Evolutionary conservation across 2,797 vertebrate species (phyloP), one percentile per base, ranked within the genome.

Genomic region (Pangasius krempfi): DNA sequence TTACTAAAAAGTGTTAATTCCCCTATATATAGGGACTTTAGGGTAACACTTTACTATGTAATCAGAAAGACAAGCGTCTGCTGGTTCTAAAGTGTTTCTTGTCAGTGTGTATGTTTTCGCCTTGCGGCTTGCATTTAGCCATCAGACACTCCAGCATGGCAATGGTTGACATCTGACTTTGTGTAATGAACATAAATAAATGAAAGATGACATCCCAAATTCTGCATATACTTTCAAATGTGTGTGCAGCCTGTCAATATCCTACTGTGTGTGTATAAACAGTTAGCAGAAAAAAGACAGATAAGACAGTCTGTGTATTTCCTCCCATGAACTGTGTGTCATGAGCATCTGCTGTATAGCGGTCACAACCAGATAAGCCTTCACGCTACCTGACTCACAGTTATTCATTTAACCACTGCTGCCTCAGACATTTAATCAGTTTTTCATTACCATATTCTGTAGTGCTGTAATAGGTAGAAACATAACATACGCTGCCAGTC

Each of bases 361-460:
- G 52, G 62, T 18, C 73, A 60, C 25, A 44, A 37, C 22, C 58
- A 25, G 72, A 10, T 40, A 66, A 33, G 72, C 20, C 58, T 78
- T 84, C 72, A 44, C 2, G 22, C 64, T 72, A 54, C 88, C 78
- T 60, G 62, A 20, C 37, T 58, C n/a, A 85, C 75, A 50, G 76
- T 81, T 81, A 62, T 86, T 89, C 64, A 86, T 78, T 85, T 81
- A 80, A 86, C 84, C 83, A 60, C 83, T 54, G 83, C 73, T 6
- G 62, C 30, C 76, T 86, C 72, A n/a, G 66, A 70, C 68, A 56
- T 88, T 80, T 81, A 81, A 66, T 84, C 79, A 79, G 87, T 80
- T 70, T 86, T 89, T 84, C 89, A 91, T 91, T 90, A 84, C 58
- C 88, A 88, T 86, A 84, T 86, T 86, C 86, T 90, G 54, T 73